Evolutionary conservation across 1,140 invertebrate species (phyloP), one percentile per base, ranked within the genome.

Genomic region (Drosophila willistoni): DNA sequence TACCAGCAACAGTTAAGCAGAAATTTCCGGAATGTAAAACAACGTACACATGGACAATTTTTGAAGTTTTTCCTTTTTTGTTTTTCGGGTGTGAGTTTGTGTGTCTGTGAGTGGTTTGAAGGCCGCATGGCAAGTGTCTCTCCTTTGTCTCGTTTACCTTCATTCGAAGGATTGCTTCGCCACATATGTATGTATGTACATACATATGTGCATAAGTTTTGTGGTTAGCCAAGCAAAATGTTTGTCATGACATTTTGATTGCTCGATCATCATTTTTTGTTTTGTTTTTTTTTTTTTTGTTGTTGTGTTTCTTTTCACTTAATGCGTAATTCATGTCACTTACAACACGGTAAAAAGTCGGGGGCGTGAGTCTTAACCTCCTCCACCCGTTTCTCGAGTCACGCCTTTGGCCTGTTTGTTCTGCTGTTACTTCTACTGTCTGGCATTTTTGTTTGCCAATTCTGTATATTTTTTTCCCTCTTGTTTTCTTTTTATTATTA

Each of bases 221-320:
- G 22, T 57, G 33, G 55, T 57, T 29, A 29, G 41, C 14, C 44
- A 42, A 55, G 33, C 44, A 47, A 25, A 59, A 56, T 61, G 14
- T 19, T 66, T 62, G 13, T 59, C 59, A 56, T 39, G 57, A 14
- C 68, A 59, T 54, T 65, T 71, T 54, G 59, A 42, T 62, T 62
- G 36, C 39, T 39, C 36, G 34, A 59, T 36, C 34, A 36, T 39
- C 9, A 39, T 36, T 19, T 36, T 57, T n/a, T 29, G 29, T 29
- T 29, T 29, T 29, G 29, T 6, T 6, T 29, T 36, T 59, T 39
- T 17, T 7, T 39, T 22, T 22, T 1, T 14, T 39, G 33, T 39
- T 86, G 51, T 34, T 79, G 79, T 79, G 76, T 82, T 86, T 86
- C 79, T 79, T 87, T 87, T 86, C 71, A 86, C 79, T 86, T 86